These are phyloP conservation scores for Alaudala cheleensis DNA, from an alignment of 2,113 vertebrate species.

Conservation along the genomic window DNA sequence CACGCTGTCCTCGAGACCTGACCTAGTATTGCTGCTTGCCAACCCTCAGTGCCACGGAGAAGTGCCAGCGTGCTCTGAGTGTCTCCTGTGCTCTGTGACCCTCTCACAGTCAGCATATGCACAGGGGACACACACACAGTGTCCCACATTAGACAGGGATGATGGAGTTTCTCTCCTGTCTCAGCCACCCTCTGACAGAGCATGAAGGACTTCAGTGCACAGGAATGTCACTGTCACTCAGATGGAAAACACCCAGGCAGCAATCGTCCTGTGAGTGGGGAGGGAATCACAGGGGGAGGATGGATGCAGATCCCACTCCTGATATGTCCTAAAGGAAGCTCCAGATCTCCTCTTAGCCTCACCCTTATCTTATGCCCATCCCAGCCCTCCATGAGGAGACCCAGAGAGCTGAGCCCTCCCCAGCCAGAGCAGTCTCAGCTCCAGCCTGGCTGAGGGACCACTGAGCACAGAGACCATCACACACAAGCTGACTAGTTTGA, in stretches of 20 bases:
- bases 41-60: neutral
- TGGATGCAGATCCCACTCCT: neutral
- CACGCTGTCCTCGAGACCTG: neutral
- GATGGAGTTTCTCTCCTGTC: neutral
- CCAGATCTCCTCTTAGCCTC: neutral
- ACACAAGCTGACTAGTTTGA: fast-evolving
- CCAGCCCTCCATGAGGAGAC: fast-evolving
- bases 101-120: neutral
- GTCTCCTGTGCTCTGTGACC: neutral
- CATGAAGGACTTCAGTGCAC: neutral
- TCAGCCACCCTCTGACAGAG: neutral
- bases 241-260: neutral
- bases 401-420: neutral
- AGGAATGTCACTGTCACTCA: neutral
- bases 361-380: fast-evolving
- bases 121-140: neutral
- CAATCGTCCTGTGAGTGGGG: neutral
- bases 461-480: fast-evolving
- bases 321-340: neutral
- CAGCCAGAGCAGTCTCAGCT: neutral
- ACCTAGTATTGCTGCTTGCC: neutral
- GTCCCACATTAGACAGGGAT: neutral
- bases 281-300: neutral
- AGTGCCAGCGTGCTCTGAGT: neutral
- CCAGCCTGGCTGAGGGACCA: neutral